phyloP scores from a whole-genome alignment of 2,797 vertebrate species.

The Acanthiza pusilla region DNA sequence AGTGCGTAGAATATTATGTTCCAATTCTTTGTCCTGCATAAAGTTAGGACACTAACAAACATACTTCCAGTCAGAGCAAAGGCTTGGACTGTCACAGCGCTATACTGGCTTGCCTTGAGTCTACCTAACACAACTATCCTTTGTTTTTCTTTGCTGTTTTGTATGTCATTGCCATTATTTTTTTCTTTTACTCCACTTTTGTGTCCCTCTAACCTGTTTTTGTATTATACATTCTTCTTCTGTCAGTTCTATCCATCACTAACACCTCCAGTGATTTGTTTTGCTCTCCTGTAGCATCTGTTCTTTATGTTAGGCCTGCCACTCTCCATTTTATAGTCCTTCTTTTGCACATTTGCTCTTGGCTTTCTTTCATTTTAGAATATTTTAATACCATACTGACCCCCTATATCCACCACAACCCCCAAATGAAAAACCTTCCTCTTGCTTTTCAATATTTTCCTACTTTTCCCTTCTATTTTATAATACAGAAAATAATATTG shows the following conservation, averaged over 20 bases:
- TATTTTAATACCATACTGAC: background rate
- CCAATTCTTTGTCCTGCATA: background rate
- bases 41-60: background rate
- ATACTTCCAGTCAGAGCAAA: background rate
- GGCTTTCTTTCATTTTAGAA: background rate
- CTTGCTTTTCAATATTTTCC: background rate
- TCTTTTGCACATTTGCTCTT: background rate
- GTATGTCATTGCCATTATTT: background rate
- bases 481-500: background rate
- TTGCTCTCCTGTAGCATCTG: background rate
- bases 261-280: background rate
- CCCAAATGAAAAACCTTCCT: background rate
- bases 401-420: background rate
- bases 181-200: background rate
- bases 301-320: background rate
- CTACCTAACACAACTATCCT: background rate
- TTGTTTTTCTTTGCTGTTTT: background rate
- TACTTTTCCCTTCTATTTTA: background rate
- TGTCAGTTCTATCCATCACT: background rate
- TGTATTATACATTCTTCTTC: background rate
- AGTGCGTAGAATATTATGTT: background rate
- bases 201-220: background rate
- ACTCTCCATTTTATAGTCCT: background rate
- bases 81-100: rapidly evolving
- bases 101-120: background rate